These are phyloP conservation scores for Podarcis raffonei DNA, from an alignment of 2,113 vertebrate species.

Conservation along the genomic window DNA sequence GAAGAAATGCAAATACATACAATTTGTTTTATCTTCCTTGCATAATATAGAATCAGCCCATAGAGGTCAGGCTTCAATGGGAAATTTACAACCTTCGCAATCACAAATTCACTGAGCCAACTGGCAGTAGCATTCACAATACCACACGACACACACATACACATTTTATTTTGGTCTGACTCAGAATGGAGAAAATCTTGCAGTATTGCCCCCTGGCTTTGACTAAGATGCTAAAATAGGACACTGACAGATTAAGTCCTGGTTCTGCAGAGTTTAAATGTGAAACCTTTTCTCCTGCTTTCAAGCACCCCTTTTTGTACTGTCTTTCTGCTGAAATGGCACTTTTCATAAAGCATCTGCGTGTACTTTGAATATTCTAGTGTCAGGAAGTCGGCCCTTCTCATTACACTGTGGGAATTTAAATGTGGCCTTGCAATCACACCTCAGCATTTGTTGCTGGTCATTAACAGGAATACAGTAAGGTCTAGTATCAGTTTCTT, in stretches of 20 bases:
- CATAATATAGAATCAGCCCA: neutral
- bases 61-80: constrained; percentile 11
- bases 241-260: neutral
- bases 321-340: neutral
- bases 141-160: neutral
- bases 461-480: too few species aligned
- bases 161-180: neutral
- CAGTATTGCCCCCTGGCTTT: neutral
- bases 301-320: neutral
- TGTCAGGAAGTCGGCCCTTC: too few species aligned
- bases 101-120: neutral
- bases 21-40: neutral
- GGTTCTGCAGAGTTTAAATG: neutral
- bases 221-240: neutral
- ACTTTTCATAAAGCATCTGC: neutral
- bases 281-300: neutral
- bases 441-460: neutral
- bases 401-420: neutral
- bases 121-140: neutral
- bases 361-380: neutral
- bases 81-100: neutral
- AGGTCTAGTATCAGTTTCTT: neutral
- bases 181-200: neutral
- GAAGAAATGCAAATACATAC: neutral
- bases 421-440: too few species aligned